Conservation (phyloP, 2,888 invertebrate species). For the Monochamus alternatus region DNA sequence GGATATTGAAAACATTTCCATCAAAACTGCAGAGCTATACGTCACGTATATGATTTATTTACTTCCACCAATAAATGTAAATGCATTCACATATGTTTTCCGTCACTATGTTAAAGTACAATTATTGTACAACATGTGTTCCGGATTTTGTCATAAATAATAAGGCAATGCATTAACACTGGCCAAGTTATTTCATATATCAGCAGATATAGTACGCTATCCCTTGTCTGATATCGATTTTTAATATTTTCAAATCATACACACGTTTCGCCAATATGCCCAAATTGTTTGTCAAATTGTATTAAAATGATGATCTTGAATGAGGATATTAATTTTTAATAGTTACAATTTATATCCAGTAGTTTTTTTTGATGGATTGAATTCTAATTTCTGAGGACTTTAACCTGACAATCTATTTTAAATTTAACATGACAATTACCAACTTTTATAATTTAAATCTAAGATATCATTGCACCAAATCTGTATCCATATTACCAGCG, state of each 20-base stretch:
- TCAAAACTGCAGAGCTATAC: not conserved
- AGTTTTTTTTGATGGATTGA: too few relatives aligned
- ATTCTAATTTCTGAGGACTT: too few relatives aligned
- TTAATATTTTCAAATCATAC: not conserved
- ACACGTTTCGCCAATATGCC: not conserved
- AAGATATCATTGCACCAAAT: too few relatives aligned
- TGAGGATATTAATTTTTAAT: not conserved
- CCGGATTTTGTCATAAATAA: not conserved
- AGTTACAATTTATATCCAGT: too few relatives aligned
- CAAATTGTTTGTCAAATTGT: too few relatives aligned
- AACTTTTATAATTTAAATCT: too few relatives aligned
- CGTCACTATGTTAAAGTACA: not conserved
- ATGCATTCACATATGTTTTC: not conserved
- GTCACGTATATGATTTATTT: not conserved
- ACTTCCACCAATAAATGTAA: not conserved
- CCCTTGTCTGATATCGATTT: not conserved
- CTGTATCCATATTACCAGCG: too few relatives aligned
- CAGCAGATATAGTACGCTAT: not conserved
- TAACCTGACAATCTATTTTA: too few relatives aligned
- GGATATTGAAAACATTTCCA: too few relatives aligned
- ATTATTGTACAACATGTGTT: not conserved
- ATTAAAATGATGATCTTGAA: not conserved
- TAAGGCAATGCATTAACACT: not conserved
- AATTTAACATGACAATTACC: too few relatives aligned
- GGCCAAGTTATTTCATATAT: not conserved